Percentiles rank a stretch among this genome's conserved stretches.
phyloP scores from a whole-genome alignment of 2,113 vertebrate genomes.

The Macroglossus sobrinus region DNA sequence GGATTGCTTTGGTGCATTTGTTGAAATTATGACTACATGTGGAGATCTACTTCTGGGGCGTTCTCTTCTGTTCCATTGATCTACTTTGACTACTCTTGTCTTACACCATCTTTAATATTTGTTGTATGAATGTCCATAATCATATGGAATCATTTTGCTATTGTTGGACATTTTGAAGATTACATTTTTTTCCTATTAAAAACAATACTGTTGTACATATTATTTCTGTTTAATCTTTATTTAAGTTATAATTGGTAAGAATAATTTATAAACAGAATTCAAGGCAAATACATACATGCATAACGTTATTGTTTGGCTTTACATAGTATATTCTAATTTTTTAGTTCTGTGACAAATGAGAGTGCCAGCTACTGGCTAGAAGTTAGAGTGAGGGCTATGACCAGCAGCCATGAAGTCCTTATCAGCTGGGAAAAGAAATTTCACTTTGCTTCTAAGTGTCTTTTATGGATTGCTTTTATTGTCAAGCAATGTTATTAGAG shows the following conservation, averaged over 20 bases:
- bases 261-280: neutral
- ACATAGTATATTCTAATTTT: neutral
- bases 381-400: neutral
- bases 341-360: neutral
- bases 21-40: neutral
- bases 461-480: neutral
- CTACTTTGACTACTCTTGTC: neutral
- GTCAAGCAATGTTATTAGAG: neutral
- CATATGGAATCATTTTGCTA: neutral
- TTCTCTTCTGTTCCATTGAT: neutral
- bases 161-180: conserved; percentile 11
- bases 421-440: neutral
- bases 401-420: neutral
- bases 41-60: neutral
- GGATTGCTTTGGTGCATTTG: neutral
- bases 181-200: conserved; percentile 7
- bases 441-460: conserved; percentile 3
- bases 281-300: neutral
- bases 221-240: neutral
- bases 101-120: neutral
- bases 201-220: neutral
- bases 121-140: neutral
- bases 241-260: neutral
- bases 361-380: neutral
- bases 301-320: neutral